Percentiles rank a stretch among this genome's conserved stretches.
Evolutionary conservation across 1,140 invertebrate species (phyloP).

Genomic region (Drosophila watanabei): DNA sequence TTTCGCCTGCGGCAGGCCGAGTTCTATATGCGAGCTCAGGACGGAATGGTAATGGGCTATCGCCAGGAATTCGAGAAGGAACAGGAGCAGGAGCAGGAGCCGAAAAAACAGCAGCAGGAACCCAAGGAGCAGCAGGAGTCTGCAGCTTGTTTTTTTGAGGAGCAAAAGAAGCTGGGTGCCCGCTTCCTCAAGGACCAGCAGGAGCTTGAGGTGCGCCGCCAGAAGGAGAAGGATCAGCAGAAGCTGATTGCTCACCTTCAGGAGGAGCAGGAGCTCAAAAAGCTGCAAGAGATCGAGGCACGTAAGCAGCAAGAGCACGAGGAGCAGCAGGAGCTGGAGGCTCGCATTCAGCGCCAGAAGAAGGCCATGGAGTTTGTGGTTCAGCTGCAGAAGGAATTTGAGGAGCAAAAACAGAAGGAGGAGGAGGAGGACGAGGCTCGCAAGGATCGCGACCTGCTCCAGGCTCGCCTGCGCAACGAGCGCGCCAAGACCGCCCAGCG

Average conservation of each 20-base stretch:
- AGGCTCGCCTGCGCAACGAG: background rate
- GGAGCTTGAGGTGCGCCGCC: background rate
- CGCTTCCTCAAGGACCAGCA: background rate
- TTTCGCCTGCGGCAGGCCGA: no score
- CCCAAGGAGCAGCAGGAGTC: background rate
- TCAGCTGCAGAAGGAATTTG: background rate
- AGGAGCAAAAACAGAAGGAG: background rate
- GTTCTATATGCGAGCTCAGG: background rate
- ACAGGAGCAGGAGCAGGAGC: background rate
- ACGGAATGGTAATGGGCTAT: background rate
- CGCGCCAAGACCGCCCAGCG: background rate
- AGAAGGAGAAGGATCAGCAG: background rate
- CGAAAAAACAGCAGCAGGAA: background rate
- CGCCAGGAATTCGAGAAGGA: background rate
- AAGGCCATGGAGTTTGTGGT: background rate
- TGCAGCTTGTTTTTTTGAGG: background rate
- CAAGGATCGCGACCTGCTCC: background rate
- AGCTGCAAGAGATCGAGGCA: background rate
- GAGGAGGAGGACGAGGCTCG: background rate
- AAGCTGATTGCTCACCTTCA: background rate
- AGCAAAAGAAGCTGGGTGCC: background rate
- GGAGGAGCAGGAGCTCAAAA: no score
- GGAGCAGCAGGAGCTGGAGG: background rate
- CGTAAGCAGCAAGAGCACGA: background rate
- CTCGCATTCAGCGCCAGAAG: background rate